Evolutionary conservation across 2,113 vertebrate genomes (phyloP).

Genomic region (Rhizomys pruinosus): DNA sequence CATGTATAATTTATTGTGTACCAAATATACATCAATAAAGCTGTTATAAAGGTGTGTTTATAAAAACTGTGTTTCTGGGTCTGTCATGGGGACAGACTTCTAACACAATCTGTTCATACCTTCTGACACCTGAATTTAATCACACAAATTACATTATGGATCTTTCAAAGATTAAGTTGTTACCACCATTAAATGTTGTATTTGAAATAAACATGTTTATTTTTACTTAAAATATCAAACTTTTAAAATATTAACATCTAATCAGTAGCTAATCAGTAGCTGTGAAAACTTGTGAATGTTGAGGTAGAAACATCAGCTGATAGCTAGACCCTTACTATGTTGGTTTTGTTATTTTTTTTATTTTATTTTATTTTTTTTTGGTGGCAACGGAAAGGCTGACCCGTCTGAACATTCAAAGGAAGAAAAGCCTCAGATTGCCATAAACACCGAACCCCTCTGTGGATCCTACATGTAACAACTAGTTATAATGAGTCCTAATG

Average conservation of each 20-base stretch:
- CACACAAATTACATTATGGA: neutral
- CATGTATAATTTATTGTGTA: neutral
- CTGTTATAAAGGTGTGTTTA: conserved; percentile 41
- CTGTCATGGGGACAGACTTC: conserved; percentile 26
- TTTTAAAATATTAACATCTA: neutral
- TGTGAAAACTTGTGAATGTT: conserved; percentile 1
- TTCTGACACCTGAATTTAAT: conserved; percentile 33
- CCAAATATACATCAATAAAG: conserved; percentile 51
- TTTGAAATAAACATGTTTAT: neutral
- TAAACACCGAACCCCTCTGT: too few species aligned
- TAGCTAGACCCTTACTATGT: too few species aligned
- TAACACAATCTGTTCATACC: neutral
- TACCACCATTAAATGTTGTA: neutral
- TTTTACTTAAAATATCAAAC: neutral
- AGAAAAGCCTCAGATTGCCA: too few species aligned
- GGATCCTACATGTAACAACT: too few species aligned
- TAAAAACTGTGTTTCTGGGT: conserved; percentile 53
- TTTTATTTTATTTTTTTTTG: too few species aligned
- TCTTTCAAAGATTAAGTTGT: neutral
- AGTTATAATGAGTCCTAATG: too few species aligned
- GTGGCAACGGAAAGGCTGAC: too few species aligned
- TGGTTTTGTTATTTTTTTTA: too few species aligned
- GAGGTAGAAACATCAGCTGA: neutral
- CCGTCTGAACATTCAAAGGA: too few species aligned
- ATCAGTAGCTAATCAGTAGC: too few species aligned